These are phyloP conservation scores for Sinocyclocheilus maitianheensis DNA, from an alignment of 2,113 vertebrate species.

Conservation along the genomic window DNA sequence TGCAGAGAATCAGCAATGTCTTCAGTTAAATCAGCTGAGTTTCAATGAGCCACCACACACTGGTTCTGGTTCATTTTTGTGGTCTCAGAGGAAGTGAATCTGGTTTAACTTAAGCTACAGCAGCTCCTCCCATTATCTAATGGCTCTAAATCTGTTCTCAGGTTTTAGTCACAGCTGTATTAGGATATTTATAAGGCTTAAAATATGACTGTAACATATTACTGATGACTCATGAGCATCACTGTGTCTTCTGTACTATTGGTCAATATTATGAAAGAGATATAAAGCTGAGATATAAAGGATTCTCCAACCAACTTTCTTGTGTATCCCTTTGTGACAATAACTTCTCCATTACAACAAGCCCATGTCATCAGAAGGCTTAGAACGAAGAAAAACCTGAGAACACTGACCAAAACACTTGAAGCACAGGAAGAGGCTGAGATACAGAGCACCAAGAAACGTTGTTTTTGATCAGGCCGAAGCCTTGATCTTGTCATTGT, in stretches of 20 bases:
- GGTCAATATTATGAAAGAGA: background rate
- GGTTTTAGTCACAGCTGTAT: conserved; percentile 16
- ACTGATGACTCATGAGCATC: background rate
- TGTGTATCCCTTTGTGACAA: background rate
- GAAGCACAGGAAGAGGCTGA: conserved; percentile 35
- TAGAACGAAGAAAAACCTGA: background rate
- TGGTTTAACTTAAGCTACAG: conserved; percentile 1
- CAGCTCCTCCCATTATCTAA: background rate
- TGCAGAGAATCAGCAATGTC: conserved; percentile 66
- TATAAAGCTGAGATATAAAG: background rate
- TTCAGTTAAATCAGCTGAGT: conserved; percentile 37
- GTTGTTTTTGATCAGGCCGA: conserved; percentile 54
- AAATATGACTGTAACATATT: conserved; percentile 15
- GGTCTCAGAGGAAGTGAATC: conserved; percentile 8
- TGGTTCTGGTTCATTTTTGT: conserved; percentile 9
- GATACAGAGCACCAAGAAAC: conserved; percentile 23
- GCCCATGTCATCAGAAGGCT: background rate
- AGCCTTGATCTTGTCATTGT: conserved; percentile 55
- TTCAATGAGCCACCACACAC: background rate
- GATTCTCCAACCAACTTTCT: background rate
- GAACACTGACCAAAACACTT: conserved; percentile 29
- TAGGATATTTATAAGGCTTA: background rate
- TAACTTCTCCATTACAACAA: conserved; percentile 3
- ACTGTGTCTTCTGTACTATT: background rate
- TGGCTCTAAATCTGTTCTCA: background rate